phyloP scores from a whole-genome alignment of 2,797 vertebrate species.

The Bothrops alternatus region DNA sequence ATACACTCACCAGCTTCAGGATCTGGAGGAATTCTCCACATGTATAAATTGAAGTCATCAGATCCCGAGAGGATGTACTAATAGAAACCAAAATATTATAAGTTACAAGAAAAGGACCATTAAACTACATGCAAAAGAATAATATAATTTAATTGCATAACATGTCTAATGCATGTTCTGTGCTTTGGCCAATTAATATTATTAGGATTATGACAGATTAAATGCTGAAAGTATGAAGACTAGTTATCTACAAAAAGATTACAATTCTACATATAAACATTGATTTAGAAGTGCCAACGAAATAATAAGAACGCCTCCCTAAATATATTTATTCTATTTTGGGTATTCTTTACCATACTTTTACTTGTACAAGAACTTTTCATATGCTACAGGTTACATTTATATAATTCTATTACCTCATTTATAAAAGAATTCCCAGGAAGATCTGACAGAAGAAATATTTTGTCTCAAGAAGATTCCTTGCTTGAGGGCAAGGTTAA shows the following conservation, averaged over 20 bases:
- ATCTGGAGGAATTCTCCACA: constrained; percentile 98
- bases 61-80: constrained; percentile 98
- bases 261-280: neutral
- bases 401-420: neutral
- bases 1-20: constrained; percentile 87
- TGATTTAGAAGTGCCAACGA: neutral
- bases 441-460: neutral
- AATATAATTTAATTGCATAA: neutral
- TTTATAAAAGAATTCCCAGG: neutral
- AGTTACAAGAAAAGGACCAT: constrained; percentile 34
- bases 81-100: constrained; percentile 61
- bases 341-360: neutral
- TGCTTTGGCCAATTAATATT: neutral
- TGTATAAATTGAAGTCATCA: constrained; percentile 99
- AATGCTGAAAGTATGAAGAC: neutral
- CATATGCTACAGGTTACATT: neutral
- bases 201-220: neutral
- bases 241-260: neutral
- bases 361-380: neutral
- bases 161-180: neutral
- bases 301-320: neutral
- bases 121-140: neutral
- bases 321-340: neutral
- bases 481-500: neutral
- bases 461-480: neutral